Evolutionary conservation across 2,797 vertebrate genomes (phyloP), one percentile per base, ranked within the genome.

Genomic region (Peromyscus melanophrys): DNA sequence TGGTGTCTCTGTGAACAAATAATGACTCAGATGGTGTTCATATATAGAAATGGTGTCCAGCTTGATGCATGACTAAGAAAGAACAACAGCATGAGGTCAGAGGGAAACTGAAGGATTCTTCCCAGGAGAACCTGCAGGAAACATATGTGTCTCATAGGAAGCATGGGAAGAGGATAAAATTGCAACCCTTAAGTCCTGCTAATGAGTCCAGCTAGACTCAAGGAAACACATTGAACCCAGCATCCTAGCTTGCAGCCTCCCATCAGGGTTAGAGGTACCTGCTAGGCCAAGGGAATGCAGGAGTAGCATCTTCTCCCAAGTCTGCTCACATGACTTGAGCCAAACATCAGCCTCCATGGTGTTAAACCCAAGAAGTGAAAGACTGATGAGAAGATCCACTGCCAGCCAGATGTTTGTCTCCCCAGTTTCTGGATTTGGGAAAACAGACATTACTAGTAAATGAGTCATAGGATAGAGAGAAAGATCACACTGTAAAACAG

Each of bases 201-300:
- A 49, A 57, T 4, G 69, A 67, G 12, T 19, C 14, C 52, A 49
- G 19, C 1, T 73, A 29, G 55, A 75, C 7, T 3, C 37, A 81
- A 77, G n/a, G 4, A 5, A 8, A 27, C 1, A 7, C 17, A 2
- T 6, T n/a, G 5, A 23, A 57, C 3, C 10, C 31, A 19, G 29
- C 43, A 8, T 13, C 6, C 2, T 10, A 37, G 4, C 1, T 82
- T 89, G 14, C 17, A 78, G 13, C 31, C 9, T 27, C 14, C 52
- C 19, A 0, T 78, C 6, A 2, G 10, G 57, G 37, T 49, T 27
- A 71, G 2, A n/a, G 13, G 2, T 29, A 27, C 43, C n/a, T 69
- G 4, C 3, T 59, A 37, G 34, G 5, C 78, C 43, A 61, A 73
- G 23, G 49, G 2, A 69, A 7, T 40, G 4, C 0, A 34, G 40